A percentile compares a stretch with the other conserved stretches of the same genome.
Conservation (phyloP, 2,113 vertebrate genomes). For the Pyxicephalus adspersus region DNA sequence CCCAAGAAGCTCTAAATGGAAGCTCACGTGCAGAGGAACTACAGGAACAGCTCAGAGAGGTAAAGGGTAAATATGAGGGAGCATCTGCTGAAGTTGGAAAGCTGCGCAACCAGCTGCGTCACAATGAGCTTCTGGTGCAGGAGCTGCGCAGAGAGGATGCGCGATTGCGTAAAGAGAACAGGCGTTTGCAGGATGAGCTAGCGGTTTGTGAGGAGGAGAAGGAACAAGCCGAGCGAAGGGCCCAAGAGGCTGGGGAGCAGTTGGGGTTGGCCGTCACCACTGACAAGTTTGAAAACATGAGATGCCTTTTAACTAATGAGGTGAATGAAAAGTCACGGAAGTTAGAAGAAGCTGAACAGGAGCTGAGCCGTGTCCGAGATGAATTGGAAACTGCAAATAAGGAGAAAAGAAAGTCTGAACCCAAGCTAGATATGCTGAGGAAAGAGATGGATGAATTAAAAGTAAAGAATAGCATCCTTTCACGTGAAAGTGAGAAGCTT, state of each 20-base stretch:
- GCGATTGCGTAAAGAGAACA: conserved; percentile 79
- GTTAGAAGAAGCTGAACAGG: conserved; percentile 76
- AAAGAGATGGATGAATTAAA: conserved; percentile 78
- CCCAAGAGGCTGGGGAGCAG: conserved; percentile 72
- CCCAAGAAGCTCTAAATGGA: conserved; percentile 64
- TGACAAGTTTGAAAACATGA: conserved; percentile 90
- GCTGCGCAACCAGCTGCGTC: conserved; percentile 87
- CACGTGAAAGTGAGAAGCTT: conserved; percentile 77
- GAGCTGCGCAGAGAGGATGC: conserved; percentile 86
- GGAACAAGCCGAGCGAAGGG: conserved; percentile 70
- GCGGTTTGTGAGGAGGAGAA: conserved; percentile 70
- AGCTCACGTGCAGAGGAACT: conserved; percentile 80
- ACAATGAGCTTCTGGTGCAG: conserved; percentile 84
- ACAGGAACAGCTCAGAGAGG: conserved; percentile 83
- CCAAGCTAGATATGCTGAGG: conserved; percentile 72
- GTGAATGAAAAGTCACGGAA: conserved; percentile 84
- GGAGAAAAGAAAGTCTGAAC: conserved; percentile 33
- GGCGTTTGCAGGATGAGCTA: conserved; percentile 78
- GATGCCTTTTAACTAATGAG: conserved; percentile 79
- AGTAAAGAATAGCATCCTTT: conserved; percentile 78
- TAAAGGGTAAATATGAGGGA: conserved; percentile 90
- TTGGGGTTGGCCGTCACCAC: conserved; percentile 70
- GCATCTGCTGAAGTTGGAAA: conserved; percentile 90
- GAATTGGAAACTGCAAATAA: conserved; percentile 57
- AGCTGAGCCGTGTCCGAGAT: conserved; percentile 74